Percentiles rank a stretch among this genome's conserved stretches.
phyloP scores from a whole-genome alignment of 2,797 vertebrate genomes.

The Syngnathus rostellatus region DNA sequence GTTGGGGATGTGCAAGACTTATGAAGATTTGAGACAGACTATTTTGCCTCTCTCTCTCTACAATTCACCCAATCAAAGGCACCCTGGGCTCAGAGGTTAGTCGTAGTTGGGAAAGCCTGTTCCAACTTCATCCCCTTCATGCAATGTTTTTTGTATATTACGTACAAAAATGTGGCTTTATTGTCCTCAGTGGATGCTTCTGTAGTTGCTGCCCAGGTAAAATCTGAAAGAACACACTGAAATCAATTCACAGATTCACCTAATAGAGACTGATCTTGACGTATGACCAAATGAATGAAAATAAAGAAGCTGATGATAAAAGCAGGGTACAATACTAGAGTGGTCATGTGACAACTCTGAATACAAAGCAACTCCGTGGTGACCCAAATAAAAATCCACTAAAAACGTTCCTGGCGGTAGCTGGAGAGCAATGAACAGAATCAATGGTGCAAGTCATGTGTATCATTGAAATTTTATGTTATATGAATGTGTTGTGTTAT shows the following conservation, averaged over 20 bases:
- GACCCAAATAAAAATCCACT: neutral
- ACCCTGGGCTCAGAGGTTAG: slow-evolving; percentile 56
- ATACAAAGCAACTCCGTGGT: neutral
- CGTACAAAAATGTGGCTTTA: slow-evolving; percentile 69
- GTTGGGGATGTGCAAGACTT: slow-evolving; percentile 50
- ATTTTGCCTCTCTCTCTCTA: slow-evolving; percentile 57
- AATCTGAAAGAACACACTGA: slow-evolving; percentile 48
- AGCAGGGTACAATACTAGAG: neutral
- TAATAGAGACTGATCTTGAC: neutral
- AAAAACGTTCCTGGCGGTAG: neutral
- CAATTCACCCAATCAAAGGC: slow-evolving; percentile 62
- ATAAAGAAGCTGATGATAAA: neutral
- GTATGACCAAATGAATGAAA: neutral
- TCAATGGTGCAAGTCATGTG: neutral
- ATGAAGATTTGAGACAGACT: slow-evolving; percentile 48
- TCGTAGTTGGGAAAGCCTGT: slow-evolving; percentile 56
- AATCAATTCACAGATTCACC: neutral
- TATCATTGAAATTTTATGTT: neutral
- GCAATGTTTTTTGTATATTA: slow-evolving; percentile 67
- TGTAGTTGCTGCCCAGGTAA: slow-evolving; percentile 60
- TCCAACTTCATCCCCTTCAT: slow-evolving; percentile 34
- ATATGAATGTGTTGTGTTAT: neutral
- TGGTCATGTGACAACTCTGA: neutral
- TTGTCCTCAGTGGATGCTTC: slow-evolving; percentile 68
- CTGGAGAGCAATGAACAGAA: neutral